These are phyloP conservation scores for Tenthredo amoena DNA, from an alignment of 2,888 invertebrate species.

Conservation along the genomic window DNA sequence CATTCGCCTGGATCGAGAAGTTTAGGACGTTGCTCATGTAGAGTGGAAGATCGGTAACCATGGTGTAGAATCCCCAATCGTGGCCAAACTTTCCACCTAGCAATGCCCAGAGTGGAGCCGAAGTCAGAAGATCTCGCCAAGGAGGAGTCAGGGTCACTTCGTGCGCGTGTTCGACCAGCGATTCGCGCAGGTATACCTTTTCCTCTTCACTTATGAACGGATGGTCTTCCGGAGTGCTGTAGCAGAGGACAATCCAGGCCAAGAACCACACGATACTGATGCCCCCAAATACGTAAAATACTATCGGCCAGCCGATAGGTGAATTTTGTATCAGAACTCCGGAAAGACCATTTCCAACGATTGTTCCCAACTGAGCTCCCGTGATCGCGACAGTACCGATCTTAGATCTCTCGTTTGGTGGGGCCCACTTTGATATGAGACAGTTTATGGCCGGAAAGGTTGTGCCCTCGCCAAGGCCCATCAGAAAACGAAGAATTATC, in stretches of 20 bases:
- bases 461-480: conserved; percentile 78
- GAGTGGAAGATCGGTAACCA: conserved; percentile 86
- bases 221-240: conserved; percentile 79
- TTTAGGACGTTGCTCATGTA: conserved; percentile 85
- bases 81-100: conserved; percentile 81
- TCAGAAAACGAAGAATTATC: conserved; percentile 75
- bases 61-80: conserved; percentile 86
- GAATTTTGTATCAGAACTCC: conserved; percentile 70
- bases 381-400: conserved; percentile 71
- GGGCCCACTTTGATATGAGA: conserved; percentile 74
- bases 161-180: conserved; percentile 77
- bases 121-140: conserved; percentile 84
- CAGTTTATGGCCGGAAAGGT: conserved; percentile 77
- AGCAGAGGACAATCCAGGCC: conserved; percentile 80
- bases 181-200: conserved; percentile 80
- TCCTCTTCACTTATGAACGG: conserved; percentile 81
- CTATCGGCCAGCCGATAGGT: conserved; percentile 83
- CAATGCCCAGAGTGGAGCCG: background rate
- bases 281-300: conserved; percentile 88
- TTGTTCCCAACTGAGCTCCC: conserved; percentile 68
- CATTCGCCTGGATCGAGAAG: conserved; percentile 84
- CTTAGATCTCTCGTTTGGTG: conserved; percentile 72
- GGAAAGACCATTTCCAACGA: conserved; percentile 63
- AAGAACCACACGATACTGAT: conserved; percentile 85
- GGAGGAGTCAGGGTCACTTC: conserved; percentile 81